Conservation (phyloP, 1,140 invertebrate genomes). For the Micrasema longulum region DNA sequence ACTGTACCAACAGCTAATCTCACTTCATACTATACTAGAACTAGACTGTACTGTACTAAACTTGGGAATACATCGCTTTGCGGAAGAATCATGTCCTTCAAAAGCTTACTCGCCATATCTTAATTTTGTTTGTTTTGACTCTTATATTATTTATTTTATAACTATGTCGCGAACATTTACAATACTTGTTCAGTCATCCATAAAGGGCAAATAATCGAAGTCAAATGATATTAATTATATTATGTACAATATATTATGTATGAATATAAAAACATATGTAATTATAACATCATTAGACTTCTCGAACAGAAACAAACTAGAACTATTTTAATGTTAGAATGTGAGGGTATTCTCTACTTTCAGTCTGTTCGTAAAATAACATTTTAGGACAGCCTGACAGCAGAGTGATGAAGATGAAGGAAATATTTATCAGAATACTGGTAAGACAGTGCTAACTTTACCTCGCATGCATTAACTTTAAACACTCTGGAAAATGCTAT, state of each 20-base stretch:
- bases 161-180: conserved; percentile 2
- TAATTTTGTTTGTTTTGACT: too few relatives aligned
- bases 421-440: not conserved
- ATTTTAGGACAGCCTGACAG: not conserved
- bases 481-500: too few relatives aligned
- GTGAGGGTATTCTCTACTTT: not conserved
- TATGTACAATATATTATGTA: too few relatives aligned
- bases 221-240: conserved; percentile 3
- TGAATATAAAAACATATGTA: too few relatives aligned
- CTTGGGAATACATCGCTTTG: too few relatives aligned
- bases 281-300: not conserved
- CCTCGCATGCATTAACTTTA: conserved; percentile 17
- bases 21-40: not conserved
- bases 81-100: too few relatives aligned
- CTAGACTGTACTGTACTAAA: not conserved
- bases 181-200: not conserved
- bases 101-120: not conserved
- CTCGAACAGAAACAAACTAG: not conserved
- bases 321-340: not conserved
- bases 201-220: not conserved
- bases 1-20: not conserved
- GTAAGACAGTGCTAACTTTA: conserved; percentile 6
- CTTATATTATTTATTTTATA: too few relatives aligned
- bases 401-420: not conserved
- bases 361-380: too few relatives aligned